phyloP scores from a whole-genome alignment of 2,797 vertebrate genomes.

The Zenarchopterus dispar region DNA sequence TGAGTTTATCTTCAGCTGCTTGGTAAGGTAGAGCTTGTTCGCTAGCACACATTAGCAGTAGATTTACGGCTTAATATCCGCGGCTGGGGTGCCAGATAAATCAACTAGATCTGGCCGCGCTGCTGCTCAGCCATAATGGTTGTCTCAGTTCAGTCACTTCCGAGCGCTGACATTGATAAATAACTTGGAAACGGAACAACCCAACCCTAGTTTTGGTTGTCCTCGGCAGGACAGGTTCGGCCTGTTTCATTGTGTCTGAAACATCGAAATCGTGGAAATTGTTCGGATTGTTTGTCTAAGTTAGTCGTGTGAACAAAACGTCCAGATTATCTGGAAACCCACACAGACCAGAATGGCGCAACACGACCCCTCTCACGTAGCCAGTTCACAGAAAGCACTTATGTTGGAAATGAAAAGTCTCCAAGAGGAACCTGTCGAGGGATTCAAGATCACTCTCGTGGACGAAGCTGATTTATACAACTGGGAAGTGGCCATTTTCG shows the following conservation, averaged over 20 bases:
- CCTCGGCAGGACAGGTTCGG: conserved; percentile 55
- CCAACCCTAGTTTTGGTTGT: conserved; percentile 42
- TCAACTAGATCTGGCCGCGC: conserved; percentile 41
- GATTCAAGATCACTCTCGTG: conserved; percentile 95
- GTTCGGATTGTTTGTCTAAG: conserved; percentile 31
- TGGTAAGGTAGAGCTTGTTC: conserved; percentile 58
- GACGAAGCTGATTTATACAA: conserved; percentile 97
- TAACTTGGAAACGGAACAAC: conserved; percentile 29
- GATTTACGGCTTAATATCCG: conserved; percentile 75
- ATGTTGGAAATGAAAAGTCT: conserved; percentile 95
- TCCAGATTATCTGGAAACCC: conserved; percentile 33
- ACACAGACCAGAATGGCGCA: conserved; percentile 84
- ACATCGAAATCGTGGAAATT: conserved; percentile 43
- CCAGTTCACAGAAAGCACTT: conserved; percentile 95
- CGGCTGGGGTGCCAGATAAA: conserved; percentile 53
- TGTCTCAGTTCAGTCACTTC: conserved; percentile 10
- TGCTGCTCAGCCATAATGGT: conserved; percentile 59
- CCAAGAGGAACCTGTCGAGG: conserved; percentile 98
- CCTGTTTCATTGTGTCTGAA: conserved; percentile 63
- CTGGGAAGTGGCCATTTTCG: conserved; percentile 99
- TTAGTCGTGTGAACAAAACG: conserved; percentile 46
- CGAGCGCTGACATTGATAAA: conserved; percentile 27
- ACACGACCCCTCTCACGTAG: conserved; percentile 84
- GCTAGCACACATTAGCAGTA: conserved; percentile 72
- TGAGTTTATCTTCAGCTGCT: conserved; percentile 39